These are phyloP conservation scores for Brachypterus glaber DNA, from an alignment of 2,888 invertebrate genomes.

Conservation along the genomic window DNA sequence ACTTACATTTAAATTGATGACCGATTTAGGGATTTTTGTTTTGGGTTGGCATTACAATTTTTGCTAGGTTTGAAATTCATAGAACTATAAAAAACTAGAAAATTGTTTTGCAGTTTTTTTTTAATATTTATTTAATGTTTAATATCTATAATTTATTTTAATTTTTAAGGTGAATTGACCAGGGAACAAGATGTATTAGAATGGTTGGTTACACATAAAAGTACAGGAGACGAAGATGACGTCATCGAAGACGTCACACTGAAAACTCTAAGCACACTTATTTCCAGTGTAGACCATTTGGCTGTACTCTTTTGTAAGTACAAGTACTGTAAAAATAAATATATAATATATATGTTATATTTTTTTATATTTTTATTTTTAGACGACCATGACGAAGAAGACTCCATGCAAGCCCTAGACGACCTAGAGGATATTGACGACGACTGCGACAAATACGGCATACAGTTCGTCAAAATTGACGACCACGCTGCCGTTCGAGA, in stretches of 20 bases:
- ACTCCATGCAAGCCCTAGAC: slow-evolving; percentile 73
- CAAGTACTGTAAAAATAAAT: too few species aligned
- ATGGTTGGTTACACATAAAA: slow-evolving; percentile 89
- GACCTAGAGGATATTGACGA: slow-evolving; percentile 91
- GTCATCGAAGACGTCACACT: slow-evolving; percentile 91
- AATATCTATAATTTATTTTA: neutral
- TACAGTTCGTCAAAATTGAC: slow-evolving; percentile 89
- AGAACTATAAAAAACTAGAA: too few species aligned
- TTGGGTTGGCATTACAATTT: too few species aligned
- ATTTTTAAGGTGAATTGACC: slow-evolving; percentile 67
- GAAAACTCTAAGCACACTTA: slow-evolving; percentile 77
- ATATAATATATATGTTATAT: slow-evolving; percentile 3
- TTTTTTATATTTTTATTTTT: slow-evolving; percentile 19
- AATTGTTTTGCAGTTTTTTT: too few species aligned
- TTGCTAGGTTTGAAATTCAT: too few species aligned
- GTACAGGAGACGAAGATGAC: slow-evolving; percentile 88
- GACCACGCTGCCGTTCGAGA: slow-evolving; percentile 74
- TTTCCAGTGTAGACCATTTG: slow-evolving; percentile 81
- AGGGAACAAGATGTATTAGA: slow-evolving; percentile 87
- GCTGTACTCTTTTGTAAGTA: slow-evolving; percentile 87
- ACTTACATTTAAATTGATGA: too few species aligned
- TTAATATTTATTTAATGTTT: slow-evolving; percentile 6
- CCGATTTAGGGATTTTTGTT: too few species aligned
- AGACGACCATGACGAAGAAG: slow-evolving; percentile 87
- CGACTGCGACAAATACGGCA: slow-evolving; percentile 84